Conservation (phyloP, 2,797 vertebrate genomes). For the Anabacerthia variegaticeps region DNA sequence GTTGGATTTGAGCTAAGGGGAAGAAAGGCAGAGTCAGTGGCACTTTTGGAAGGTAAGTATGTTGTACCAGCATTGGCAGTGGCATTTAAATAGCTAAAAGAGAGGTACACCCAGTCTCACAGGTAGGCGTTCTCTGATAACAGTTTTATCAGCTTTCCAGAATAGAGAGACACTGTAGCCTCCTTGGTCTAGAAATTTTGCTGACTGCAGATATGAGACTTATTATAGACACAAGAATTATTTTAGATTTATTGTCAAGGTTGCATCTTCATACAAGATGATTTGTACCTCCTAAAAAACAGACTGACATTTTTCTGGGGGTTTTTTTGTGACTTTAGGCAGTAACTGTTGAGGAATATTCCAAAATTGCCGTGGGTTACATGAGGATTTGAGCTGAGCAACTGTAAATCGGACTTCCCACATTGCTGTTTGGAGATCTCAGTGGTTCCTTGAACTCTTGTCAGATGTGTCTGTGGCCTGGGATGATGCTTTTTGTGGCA, state of each 20-base stretch:
- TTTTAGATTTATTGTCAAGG: not conserved
- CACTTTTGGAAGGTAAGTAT: not conserved
- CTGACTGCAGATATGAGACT: not conserved
- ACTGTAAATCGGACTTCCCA: not conserved
- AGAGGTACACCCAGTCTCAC: not conserved
- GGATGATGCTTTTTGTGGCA: not conserved
- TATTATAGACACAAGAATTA: not conserved
- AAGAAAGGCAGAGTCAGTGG: not conserved
- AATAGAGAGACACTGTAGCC: not conserved
- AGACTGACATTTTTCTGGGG: accelerated
- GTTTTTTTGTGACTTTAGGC: not conserved
- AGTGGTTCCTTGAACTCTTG: not conserved
- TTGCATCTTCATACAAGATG: not conserved
- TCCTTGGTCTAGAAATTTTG: not conserved
- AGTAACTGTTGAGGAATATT: not conserved
- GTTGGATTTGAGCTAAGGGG: not conserved
- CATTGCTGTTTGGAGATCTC: not conserved
- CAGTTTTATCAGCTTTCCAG: not conserved
- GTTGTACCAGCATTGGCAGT: not conserved
- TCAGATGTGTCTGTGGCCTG: not conserved
- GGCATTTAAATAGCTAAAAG: not conserved
- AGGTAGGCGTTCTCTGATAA: not conserved
- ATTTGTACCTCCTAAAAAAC: not conserved
- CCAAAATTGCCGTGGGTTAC: not conserved
- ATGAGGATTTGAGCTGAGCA: not conserved